Evolutionary conservation across 2,888 invertebrate genomes (phyloP).

Genomic region (Tachina lurida): DNA sequence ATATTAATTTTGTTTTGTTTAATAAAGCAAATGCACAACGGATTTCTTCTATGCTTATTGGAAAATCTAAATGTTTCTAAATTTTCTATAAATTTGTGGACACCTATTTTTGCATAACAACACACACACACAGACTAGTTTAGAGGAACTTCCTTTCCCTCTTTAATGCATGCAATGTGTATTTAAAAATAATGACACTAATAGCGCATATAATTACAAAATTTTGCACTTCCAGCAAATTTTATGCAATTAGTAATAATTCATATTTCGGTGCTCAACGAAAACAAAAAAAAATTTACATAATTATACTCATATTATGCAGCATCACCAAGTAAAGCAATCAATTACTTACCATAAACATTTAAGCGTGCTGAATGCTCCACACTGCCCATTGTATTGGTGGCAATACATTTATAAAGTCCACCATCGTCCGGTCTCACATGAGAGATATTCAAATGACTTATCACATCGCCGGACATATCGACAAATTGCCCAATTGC

Average conservation of each 20-base stretch:
- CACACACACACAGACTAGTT: not conserved
- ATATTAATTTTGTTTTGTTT: not conserved
- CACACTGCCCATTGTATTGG: constrained; percentile 88
- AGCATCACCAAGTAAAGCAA: constrained; percentile 13
- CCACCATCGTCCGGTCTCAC: constrained; percentile 92
- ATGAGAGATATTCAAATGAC: constrained; percentile 91
- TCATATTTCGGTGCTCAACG: not conserved
- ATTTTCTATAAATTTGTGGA: not conserved
- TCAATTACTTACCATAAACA: constrained; percentile 87
- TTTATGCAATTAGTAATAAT: constrained; percentile 1
- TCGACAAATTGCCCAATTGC: constrained; percentile 91
- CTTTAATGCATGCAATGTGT: too few species aligned
- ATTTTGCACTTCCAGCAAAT: not conserved
- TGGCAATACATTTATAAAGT: constrained; percentile 91
- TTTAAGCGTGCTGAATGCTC: constrained; percentile 90
- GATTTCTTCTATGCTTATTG: too few species aligned
- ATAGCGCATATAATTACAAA: constrained; percentile 3
- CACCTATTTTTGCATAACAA: not conserved
- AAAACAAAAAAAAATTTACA: constrained; percentile 2
- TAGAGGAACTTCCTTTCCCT: not conserved
- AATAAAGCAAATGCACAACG: not conserved
- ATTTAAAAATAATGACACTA: not conserved
- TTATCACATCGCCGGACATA: constrained; percentile 91
- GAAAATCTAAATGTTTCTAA: not conserved
- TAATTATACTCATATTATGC: constrained; percentile 24